Evolutionary conservation across 1,140 invertebrate species (phyloP).

Genomic region (Lysiphlebus fabarum): DNA sequence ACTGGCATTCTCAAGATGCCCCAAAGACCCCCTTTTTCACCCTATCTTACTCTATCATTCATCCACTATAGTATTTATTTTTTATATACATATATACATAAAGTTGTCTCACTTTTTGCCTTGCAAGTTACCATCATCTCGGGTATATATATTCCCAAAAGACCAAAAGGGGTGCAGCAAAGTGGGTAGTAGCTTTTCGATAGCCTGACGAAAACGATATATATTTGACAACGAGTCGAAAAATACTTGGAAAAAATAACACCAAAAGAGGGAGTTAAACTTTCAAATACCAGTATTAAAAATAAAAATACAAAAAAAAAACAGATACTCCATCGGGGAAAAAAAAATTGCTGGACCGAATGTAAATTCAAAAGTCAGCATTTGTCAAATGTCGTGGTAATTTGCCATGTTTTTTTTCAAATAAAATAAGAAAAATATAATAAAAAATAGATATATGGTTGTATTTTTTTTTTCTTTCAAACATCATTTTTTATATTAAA

Average conservation of each 20-base stretch:
- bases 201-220: slow-evolving; percentile 23
- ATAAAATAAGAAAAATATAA: too few relatives aligned
- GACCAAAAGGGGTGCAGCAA: background rate
- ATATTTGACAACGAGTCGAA: slow-evolving; percentile 23
- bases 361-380: slow-evolving; percentile 15
- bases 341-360: slow-evolving; percentile 19
- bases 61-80: too few relatives aligned
- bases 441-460: too few relatives aligned
- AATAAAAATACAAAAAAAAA: slow-evolving; percentile 9
- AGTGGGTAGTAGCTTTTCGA: background rate
- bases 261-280: background rate
- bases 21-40: slow-evolving; percentile 19
- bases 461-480: too few relatives aligned
- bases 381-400: slow-evolving; percentile 18
- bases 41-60: background rate
- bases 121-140: too few relatives aligned
- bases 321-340: background rate
- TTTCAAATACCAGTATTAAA: background rate
- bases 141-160: slow-evolving; percentile 20
- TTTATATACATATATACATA: too few relatives aligned
- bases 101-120: background rate
- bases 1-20: slow-evolving; percentile 13
- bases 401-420: slow-evolving; percentile 1
- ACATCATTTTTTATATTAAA: too few relatives aligned
- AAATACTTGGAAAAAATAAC: background rate